A percentile compares a stretch with the other conserved stretches of the same genome.
phyloP scores from a whole-genome alignment of 2,888 invertebrate genomes.

The Lepidocyrtinus sp. region DNA sequence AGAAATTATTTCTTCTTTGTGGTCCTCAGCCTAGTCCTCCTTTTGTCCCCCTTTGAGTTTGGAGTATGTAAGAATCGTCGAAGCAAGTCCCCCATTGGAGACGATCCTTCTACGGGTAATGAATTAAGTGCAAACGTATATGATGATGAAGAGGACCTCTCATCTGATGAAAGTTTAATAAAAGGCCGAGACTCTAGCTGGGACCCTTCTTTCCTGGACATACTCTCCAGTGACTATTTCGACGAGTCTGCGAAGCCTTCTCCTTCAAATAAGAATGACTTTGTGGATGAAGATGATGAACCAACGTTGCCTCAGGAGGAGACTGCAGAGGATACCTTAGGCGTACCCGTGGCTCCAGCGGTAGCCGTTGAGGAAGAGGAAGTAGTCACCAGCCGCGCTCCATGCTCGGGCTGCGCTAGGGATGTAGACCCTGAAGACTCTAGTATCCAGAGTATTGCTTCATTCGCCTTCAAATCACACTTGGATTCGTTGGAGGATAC shows the following conservation, averaged over 20 bases:
- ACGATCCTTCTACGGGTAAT: slow-evolving; percentile 30
- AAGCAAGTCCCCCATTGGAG: too few species aligned
- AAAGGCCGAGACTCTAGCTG: slow-evolving; percentile 31
- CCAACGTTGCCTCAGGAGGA: not conserved
- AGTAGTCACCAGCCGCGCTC: slow-evolving; percentile 56
- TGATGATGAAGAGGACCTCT: slow-evolving; percentile 32
- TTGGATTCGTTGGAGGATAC: slow-evolving; percentile 25
- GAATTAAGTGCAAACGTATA: slow-evolving; percentile 33
- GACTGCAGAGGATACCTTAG: slow-evolving; percentile 26
- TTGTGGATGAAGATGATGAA: not conserved
- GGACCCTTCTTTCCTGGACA: slow-evolving; percentile 42
- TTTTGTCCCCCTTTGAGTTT: too few species aligned
- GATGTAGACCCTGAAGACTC: slow-evolving; percentile 67
- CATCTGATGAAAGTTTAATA: slow-evolving; percentile 47
- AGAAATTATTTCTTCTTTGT: too few species aligned
- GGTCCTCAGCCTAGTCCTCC: too few species aligned
- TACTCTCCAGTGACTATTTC: slow-evolving; percentile 46
- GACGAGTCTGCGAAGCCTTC: slow-evolving; percentile 24
- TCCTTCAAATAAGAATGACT: not conserved
- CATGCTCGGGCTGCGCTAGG: slow-evolving; percentile 69
- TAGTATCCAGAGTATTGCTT: slow-evolving; percentile 67
- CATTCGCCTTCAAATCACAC: slow-evolving; percentile 67
- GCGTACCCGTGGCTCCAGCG: slow-evolving; percentile 33
- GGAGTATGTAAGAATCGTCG: too few species aligned
- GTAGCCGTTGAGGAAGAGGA: slow-evolving; percentile 56